phyloP scores from a whole-genome alignment of 1,140 invertebrate genomes.

The Acromyrmex echinatior region DNA sequence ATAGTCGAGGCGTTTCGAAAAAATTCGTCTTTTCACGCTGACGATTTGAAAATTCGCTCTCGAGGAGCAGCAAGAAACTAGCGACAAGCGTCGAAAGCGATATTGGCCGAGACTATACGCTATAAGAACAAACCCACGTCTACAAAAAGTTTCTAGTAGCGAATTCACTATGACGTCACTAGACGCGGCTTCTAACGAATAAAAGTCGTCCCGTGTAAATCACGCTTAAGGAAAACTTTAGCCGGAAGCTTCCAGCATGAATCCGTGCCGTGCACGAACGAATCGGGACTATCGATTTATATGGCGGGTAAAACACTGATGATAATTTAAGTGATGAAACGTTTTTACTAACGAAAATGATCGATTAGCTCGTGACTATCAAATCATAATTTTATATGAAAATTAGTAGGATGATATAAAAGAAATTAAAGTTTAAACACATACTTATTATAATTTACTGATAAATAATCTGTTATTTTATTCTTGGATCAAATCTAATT shows the following conservation, averaged over 20 bases:
- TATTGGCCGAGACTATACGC: too few relatives aligned
- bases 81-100: too few relatives aligned
- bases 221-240: not conserved
- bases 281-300: slow-evolving; percentile 34
- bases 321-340: slow-evolving; percentile 1
- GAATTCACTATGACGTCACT: too few relatives aligned
- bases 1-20: too few relatives aligned
- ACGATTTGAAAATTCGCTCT: too few relatives aligned
- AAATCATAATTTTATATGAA: not conserved
- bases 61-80: too few relatives aligned
- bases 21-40: too few relatives aligned
- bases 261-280: not conserved
- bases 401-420: not conserved
- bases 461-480: not conserved
- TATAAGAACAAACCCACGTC: too few relatives aligned
- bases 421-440: not conserved
- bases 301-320: not conserved
- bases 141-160: too few relatives aligned
- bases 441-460: not conserved
- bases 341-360: slow-evolving; percentile 1
- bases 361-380: slow-evolving; percentile 2
- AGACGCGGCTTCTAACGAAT: too few relatives aligned
- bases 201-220: too few relatives aligned
- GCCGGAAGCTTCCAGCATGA: not conserved
- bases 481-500: not conserved